Evolutionary conservation across 2,888 invertebrate species (phyloP).

Genomic region (Patella caerulea): DNA sequence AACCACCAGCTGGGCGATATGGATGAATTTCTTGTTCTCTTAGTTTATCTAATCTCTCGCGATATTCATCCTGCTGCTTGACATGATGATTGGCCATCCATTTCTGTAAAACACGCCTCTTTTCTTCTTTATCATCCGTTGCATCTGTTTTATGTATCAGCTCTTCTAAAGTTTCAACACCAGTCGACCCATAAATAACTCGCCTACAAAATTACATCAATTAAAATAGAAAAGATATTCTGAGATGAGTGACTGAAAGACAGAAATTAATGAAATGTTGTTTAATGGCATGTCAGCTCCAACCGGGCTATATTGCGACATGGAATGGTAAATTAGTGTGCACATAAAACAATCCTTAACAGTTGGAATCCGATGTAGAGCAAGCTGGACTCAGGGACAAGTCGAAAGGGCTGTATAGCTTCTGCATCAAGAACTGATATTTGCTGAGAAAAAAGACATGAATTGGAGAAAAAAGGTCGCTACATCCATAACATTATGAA

Average conservation of each 20-base stretch:
- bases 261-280: neutral
- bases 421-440: too few relatives aligned
- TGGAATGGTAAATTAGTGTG: too few relatives aligned
- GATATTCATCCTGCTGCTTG: constrained; percentile 57
- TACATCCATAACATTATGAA: constrained; percentile 16
- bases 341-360: too few relatives aligned
- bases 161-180: constrained; percentile 50
- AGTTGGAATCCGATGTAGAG: too few relatives aligned
- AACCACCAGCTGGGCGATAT: constrained; percentile 44
- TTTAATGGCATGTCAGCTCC: too few relatives aligned
- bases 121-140: constrained; percentile 34
- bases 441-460: too few relatives aligned
- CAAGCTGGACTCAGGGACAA: too few relatives aligned
- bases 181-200: constrained; percentile 10
- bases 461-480: too few relatives aligned
- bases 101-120: constrained; percentile 50
- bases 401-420: too few relatives aligned
- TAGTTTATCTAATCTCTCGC: constrained; percentile 46
- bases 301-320: too few relatives aligned
- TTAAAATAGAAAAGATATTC: neutral
- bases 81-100: constrained; percentile 63
- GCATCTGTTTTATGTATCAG: constrained; percentile 41
- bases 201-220: neutral
- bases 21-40: constrained; percentile 59
- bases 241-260: neutral